phyloP scores from a whole-genome alignment of 2,888 invertebrate genomes.

The Tupiocoris notatus region DNA sequence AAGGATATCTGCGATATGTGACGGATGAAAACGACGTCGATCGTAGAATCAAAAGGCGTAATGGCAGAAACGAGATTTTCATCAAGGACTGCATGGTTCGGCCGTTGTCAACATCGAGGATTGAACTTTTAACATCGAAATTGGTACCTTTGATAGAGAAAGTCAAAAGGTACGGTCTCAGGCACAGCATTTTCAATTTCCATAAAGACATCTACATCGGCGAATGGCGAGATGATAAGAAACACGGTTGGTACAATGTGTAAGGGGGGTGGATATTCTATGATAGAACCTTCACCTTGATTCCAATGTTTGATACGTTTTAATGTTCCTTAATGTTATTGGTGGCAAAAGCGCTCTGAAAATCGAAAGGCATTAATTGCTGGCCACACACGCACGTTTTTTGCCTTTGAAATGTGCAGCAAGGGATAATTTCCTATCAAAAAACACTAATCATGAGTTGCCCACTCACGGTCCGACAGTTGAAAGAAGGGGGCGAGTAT shows the following conservation, averaged over 20 bases:
- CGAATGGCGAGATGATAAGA: conserved; percentile 56
- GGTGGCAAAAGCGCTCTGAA: no score
- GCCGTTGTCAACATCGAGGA: background rate
- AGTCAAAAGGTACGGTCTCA: conserved; percentile 60
- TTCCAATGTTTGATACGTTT: no score
- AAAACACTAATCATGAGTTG: no score
- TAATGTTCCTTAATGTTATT: no score
- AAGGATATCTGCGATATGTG: conserved; percentile 7
- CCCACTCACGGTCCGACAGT: no score
- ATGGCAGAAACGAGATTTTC: conserved; percentile 3
- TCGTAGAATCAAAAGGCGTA: background rate
- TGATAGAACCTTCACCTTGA: no score
- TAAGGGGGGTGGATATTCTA: no score
- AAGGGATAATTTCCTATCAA: no score
- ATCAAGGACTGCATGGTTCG: conserved; percentile 19
- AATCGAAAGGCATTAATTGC: no score
- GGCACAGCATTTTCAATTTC: conserved; percentile 60
- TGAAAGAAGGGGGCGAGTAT: no score
- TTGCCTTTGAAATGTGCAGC: no score
- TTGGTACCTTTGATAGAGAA: conserved; percentile 54
- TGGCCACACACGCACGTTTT: no score
- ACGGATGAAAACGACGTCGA: background rate
- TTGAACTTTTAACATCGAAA: background rate
- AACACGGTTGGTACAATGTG: conserved; percentile 50
- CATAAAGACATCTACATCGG: conserved; percentile 64